Base-by-base conservation (phyloP, 2,797 vertebrate genomes). In the Triplophysa bombifrons region DNA sequence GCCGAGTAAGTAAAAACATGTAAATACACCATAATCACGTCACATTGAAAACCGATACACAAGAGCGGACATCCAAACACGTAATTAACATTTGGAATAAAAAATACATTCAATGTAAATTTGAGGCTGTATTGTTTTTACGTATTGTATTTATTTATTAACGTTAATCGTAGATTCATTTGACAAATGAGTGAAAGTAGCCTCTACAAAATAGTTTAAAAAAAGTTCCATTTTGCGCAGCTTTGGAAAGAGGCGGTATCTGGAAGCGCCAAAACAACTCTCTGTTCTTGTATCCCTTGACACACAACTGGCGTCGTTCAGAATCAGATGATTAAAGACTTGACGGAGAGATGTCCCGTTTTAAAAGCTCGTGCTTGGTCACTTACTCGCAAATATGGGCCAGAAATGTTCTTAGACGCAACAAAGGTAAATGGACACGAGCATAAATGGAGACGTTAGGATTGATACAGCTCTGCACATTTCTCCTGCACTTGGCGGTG, bases 401-500 rank as follows among this genome's bases (percentile, higher is more conserved):
- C 14, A 63, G 46, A 67, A 56, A 51, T 58, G 48, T 64, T n/a
- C 3, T 20, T 60, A 25, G 48, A 30, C 66, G 71, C 50, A 70
- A 25, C 48, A 68, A 27, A 81, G 81, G 71, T 83, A 81, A 80
- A 69, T 67, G 46, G 75, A 76, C 58, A 19, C 5, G 19, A 19
- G 61, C 19, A 67, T 83, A 69, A 20, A 93, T 92, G 91, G 87
- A 88, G 48, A 82, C 65, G 53, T 48, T 38, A 27, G 80, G 75
- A 86, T 74, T 27, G 16, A 82, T 66, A 7, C 22, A 13, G 46
- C 13, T 78, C 13, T 38, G 41, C 69, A 34, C 78, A 66, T 66
- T 91, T 25, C 17, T 87, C 25, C 83, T 88, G 64, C 38, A 80
- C 48, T 80, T 87, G 64, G 60, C 88, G 90, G 93, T 93, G 87